Percentiles rank a stretch among this genome's conserved stretches.
phyloP scores from a whole-genome alignment of 2,888 invertebrate genomes.

The Trisateles emortualis region DNA sequence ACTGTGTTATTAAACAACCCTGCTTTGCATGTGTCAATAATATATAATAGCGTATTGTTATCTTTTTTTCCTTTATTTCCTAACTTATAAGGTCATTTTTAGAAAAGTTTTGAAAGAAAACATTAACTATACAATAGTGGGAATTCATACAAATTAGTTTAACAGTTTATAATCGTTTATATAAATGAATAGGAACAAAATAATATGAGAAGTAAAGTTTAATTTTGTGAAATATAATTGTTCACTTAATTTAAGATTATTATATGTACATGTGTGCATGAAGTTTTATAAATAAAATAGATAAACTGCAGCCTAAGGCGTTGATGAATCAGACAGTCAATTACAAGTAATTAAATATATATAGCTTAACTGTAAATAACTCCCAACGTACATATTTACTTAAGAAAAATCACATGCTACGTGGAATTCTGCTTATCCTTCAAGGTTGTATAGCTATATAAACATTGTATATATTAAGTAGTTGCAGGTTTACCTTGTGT shows the following conservation, averaged over 20 bases:
- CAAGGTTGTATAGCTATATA: conserved; percentile 2
- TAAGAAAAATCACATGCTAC: background rate
- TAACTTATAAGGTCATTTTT: conserved; percentile 2
- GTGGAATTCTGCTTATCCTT: background rate
- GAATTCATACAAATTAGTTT: conserved; percentile 18
- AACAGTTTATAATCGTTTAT: background rate
- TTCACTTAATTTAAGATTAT: no score
- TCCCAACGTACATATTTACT: no score
- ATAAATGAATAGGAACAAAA: background rate
- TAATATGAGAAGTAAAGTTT: no score
- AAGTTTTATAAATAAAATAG: no score
- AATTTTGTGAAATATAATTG: no score
- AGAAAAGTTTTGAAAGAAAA: conserved; percentile 9
- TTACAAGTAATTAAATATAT: no score
- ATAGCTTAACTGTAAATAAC: no score
- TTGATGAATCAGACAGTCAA: no score
- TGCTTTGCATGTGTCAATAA: background rate
- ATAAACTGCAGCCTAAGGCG: no score
- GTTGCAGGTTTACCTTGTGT: background rate
- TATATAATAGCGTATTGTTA: conserved; percentile 13
- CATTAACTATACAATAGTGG: conserved; percentile 26
- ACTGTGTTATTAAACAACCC: background rate
- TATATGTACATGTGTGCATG: no score
- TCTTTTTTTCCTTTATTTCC: conserved; percentile 1
- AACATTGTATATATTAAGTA: background rate